Conservation (phyloP, 2,888 invertebrate species). For the Acleris sparsana region DNA sequence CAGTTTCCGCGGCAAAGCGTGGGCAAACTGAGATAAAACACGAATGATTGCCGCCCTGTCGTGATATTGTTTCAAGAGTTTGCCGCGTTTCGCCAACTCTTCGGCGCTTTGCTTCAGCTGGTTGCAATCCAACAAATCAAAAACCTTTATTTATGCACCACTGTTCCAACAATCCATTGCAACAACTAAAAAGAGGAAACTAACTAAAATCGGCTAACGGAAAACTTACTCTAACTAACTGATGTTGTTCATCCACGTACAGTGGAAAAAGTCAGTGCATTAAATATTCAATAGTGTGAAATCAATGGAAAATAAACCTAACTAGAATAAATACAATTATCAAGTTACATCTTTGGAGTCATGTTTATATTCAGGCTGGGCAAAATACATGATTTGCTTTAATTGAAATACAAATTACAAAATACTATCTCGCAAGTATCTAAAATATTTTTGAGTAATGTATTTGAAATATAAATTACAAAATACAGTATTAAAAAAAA, state of each 20-base stretch:
- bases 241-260: neutral
- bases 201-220: neutral
- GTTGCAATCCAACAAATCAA: slow-evolving; percentile 51
- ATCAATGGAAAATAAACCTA: neutral
- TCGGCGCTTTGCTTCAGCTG: slow-evolving; percentile 64
- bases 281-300: neutral
- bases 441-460: too few relatives aligned
- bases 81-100: slow-evolving; percentile 69
- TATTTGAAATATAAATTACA: too few relatives aligned
- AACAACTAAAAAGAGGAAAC: neutral
- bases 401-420: too few relatives aligned
- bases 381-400: too few relatives aligned
- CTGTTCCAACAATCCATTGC: neutral
- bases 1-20: slow-evolving; percentile 75
- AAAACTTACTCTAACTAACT: too few relatives aligned
- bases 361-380: too few relatives aligned
- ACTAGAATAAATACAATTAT: too few relatives aligned
- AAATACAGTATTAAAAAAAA: too few relatives aligned
- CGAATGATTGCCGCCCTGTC: slow-evolving; percentile 79
- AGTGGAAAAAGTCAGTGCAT: neutral
- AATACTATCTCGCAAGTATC: too few relatives aligned
- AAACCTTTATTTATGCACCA: slow-evolving; percentile 10
- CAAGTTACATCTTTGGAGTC: too few relatives aligned
- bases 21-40: slow-evolving; percentile 81
- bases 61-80: slow-evolving; percentile 79